Conservation (phyloP, 2,113 vertebrate species). For the Amia ocellicauda region DNA sequence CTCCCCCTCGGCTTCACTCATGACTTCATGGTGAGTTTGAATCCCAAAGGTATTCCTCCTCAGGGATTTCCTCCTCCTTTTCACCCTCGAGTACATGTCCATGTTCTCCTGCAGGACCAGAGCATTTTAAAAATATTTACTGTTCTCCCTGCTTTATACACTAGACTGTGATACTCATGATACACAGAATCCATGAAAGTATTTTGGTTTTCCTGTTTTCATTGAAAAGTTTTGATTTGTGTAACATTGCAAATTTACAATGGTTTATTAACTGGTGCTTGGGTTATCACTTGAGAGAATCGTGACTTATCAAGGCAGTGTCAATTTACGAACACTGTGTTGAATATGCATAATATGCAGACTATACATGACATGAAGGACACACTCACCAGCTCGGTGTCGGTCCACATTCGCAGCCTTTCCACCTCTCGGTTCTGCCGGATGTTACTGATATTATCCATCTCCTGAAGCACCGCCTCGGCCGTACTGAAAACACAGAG, state of each 20-base stretch:
- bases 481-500: conserved; percentile 76
- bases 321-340: no score
- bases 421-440: conserved; percentile 92
- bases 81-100: conserved; percentile 99
- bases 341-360: no score
- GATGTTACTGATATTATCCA: conserved; percentile 98
- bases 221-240: no score
- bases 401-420: conserved; percentile 97
- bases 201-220: no score
- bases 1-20: conserved; percentile 81
- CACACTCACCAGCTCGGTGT: conserved; percentile 87
- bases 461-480: conserved; percentile 96
- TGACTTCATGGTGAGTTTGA: conserved; percentile 89
- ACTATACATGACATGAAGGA: no score
- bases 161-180: no score
- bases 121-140: neutral
- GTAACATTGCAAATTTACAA: no score
- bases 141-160: no score
- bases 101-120: conserved; percentile 83
- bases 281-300: no score
- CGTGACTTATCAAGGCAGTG: no score
- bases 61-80: conserved; percentile 88
- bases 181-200: no score
- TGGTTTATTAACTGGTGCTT: no score
- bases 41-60: conserved; percentile 89